A percentile compares a stretch with the other conserved stretches of the same genome.
Conservation (phyloP, 2,888 invertebrate genomes). For the Phengaris arion region DNA sequence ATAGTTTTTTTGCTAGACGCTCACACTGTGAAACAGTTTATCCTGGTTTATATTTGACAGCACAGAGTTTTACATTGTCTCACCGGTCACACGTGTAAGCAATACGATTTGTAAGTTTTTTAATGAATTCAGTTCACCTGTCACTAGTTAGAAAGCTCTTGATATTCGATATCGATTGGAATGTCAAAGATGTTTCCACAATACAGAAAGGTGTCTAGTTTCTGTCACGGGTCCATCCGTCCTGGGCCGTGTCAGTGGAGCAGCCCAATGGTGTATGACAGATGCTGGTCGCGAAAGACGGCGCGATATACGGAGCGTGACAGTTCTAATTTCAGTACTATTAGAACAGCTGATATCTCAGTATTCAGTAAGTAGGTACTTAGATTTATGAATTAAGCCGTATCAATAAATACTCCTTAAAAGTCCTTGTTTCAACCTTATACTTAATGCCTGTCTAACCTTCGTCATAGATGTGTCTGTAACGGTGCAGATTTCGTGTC, state of each 20-base stretch:
- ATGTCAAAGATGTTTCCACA: background rate
- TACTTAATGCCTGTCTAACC: too few relatives aligned
- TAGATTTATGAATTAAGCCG: too few relatives aligned
- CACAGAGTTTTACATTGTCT: too few relatives aligned
- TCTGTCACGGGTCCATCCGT: background rate
- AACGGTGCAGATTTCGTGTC: too few relatives aligned
- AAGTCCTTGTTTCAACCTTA: too few relatives aligned
- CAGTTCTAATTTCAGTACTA: background rate
- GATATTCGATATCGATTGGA: background rate
- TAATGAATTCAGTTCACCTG: background rate
- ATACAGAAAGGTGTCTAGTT: background rate
- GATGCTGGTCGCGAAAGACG: background rate
- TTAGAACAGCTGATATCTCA: background rate
- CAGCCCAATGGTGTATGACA: background rate
- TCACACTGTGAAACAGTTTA: too few relatives aligned
- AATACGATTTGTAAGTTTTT: background rate
- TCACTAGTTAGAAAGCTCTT: background rate
- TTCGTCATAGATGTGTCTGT: too few relatives aligned
- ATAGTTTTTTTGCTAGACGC: too few relatives aligned
- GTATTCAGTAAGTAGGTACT: too few relatives aligned
- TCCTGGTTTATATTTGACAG: background rate
- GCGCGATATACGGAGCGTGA: background rate
- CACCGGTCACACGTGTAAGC: background rate
- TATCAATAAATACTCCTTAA: too few relatives aligned
- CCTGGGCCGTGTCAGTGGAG: slow-evolving; percentile 7